A percentile compares a stretch with the other conserved stretches of the same genome.
These are phyloP conservation scores for Danionella dracula DNA, from an alignment of 2,797 vertebrate genomes.

Conservation along the genomic window DNA sequence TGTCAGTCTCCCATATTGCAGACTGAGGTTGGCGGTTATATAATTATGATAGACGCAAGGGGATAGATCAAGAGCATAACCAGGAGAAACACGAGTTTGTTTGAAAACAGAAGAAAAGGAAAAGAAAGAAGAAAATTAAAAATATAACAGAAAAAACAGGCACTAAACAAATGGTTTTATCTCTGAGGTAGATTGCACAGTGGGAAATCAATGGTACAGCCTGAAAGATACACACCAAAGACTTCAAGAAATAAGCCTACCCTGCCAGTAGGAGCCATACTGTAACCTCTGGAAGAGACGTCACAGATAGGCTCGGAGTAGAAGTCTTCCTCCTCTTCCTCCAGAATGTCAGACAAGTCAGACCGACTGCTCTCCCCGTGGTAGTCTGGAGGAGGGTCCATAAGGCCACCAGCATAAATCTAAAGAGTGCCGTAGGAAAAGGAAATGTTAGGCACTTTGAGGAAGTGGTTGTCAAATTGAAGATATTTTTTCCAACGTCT, in stretches of 20 bases:
- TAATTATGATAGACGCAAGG: background rate
- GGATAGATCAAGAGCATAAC: background rate
- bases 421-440: conserved; percentile 35
- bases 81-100: conserved; percentile 21
- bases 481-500: no score
- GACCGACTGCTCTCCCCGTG: conserved; percentile 82
- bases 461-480: background rate
- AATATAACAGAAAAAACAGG: conserved; percentile 33
- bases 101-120: conserved; percentile 38
- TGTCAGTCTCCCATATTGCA: conserved; percentile 80
- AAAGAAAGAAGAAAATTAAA: conserved; percentile 39
- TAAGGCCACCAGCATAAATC: conserved; percentile 55
- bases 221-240: background rate
- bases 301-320: conserved; percentile 69
- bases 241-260: conserved; percentile 55
- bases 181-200: background rate
- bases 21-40: conserved; percentile 49
- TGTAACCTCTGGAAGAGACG: conserved; percentile 57
- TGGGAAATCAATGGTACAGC: background rate
- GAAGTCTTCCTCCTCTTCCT: conserved; percentile 89
- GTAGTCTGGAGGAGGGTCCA: conserved; percentile 69
- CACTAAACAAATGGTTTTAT: background rate
- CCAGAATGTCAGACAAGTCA: conserved; percentile 96
- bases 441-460: background rate
- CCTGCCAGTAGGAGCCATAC: conserved; percentile 52